Base-by-base conservation (phyloP, 2,888 invertebrate species). In the Ashinkailepas kermadecensis region DNA sequence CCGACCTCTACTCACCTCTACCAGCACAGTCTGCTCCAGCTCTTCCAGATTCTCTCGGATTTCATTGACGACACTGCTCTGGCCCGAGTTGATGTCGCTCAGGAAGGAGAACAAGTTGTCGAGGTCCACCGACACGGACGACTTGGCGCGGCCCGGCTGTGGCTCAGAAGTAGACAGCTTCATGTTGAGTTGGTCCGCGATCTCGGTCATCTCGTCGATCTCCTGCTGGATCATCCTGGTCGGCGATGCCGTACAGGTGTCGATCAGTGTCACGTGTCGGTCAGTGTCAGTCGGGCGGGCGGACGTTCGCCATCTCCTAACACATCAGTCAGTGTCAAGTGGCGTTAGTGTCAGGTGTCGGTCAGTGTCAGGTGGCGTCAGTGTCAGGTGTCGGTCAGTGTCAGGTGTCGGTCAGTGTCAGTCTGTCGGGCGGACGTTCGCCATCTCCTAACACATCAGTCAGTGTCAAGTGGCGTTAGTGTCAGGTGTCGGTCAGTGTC, bases 71-170 rank as follows among this genome's bases (percentile, higher is more conserved):
- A 92, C 88, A 80, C 91, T 91, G 84, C 92, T 92, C 84, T 90
- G 89, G 64, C 81, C 90, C 1, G 90, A 90, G 83, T 91, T 90
- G 67, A 94, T 93, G 85, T 95, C 95, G 0, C 94, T 94, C 54
- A 96, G 89, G 88, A 96, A 96, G 82, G 95, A 95, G 88, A 96
- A 96, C 85, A 96, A 89, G 87, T 95, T 95, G 88, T 96, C 96
- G 85, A 96, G 88, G 87, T 95, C 95, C 0, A 95, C 93, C 18
- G 74, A 74, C 21, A 74, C 74, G 21, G 74, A 74, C 1, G 74
- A 74, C 74, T 74, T 86, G 21, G 85, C 84, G 21, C 85, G 81
- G 25, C 81, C 81, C 59, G 81, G 81, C 0, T 94, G 93, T 86
- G 94, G 94, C 13, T 92, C 85, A 10, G 85, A 84, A 12, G 85